Evolutionary conservation across 1,140 invertebrate species (phyloP).

Genomic region (Notospermus geniculatus): DNA sequence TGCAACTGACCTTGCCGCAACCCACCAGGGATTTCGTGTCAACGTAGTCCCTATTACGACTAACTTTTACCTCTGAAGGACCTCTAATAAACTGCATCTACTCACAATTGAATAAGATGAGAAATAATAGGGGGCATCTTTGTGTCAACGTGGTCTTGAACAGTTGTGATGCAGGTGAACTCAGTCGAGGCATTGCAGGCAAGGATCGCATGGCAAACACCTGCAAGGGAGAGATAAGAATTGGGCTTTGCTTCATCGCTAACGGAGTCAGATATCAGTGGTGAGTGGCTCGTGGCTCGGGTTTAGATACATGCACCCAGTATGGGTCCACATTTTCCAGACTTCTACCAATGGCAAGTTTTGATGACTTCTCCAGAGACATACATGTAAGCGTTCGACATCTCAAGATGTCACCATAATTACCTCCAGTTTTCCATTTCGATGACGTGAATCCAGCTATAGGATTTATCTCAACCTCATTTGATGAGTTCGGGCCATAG

Average conservation of each 20-base stretch:
- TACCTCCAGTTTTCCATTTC: constrained; percentile 38
- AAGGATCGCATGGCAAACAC: constrained; percentile 35
- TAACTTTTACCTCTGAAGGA: too few species aligned
- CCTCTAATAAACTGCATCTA: neutral
- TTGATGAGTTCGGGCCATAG: constrained; percentile 36
- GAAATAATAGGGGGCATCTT: constrained; percentile 31
- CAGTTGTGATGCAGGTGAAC: constrained; percentile 35
- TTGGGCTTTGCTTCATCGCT: too few species aligned
- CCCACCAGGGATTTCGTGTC: too few species aligned
- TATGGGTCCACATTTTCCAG: neutral
- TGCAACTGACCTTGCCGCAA: too few species aligned
- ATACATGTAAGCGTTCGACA: neutral
- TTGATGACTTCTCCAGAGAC: neutral
- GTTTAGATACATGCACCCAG: neutral
- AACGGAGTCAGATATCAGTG: neutral
- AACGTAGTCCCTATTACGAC: too few species aligned
- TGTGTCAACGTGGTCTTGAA: constrained; percentile 34
- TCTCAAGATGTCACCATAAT: constrained; percentile 8
- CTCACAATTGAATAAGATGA: constrained; percentile 20
- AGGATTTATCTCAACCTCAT: constrained; percentile 42
- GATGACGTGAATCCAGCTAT: constrained; percentile 35
- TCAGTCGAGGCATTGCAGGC: constrained; percentile 38
- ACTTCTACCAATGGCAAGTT: too few species aligned
- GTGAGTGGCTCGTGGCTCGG: neutral
- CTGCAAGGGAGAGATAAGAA: constrained; percentile 25